Evolutionary conservation across 2,888 invertebrate species (phyloP), one percentile per base, ranked within the genome.

Genomic region (Boloria euphrosyne): DNA sequence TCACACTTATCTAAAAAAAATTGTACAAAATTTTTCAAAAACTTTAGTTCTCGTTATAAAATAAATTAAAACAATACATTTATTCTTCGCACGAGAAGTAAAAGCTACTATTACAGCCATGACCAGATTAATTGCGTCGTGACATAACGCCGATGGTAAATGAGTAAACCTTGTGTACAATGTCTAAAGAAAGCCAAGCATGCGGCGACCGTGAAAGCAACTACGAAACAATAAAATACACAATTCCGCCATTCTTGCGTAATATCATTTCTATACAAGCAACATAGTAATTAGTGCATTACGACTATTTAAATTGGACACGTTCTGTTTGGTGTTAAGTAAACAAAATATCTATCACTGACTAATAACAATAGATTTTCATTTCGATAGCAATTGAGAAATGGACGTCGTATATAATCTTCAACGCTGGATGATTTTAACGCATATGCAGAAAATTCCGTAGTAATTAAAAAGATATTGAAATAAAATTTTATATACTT

Each of bases 171-270:
- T 55, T 52, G 47, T 62, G 66, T 73, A 76, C 74, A 76, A 78
- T 78, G 75, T 52, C 47, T 57, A 79, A 90, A 85, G 90, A 90
- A 91, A 91, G 90, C 85, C 75, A 74, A 74, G 73, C 66, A 80
- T 79, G 46, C 58, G 58, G 13, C 58, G 89, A 89, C 89, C 88
- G 89, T 87, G 89, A 90, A 90, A 90, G 89, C 81, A 69, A 71
- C 75, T 75, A 77, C 80, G 76, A 79, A 82, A 85, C 82, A 83
- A 83, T 82, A 81, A 74, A 80, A 81, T 80, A 78, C 74, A 71
- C 73, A 80, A 86, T 85, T 63, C 85, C 84, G 80, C 81, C 79
- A 78, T 76, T 76, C 65, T 61, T 72, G 61, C 59, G 65, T 66
- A 66, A 68, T 61, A 58, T 4, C 22, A 61, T 52, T 63, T 44